Evolutionary conservation across 2,797 vertebrate genomes (phyloP).

Genomic region (Perodicticus potto): DNA sequence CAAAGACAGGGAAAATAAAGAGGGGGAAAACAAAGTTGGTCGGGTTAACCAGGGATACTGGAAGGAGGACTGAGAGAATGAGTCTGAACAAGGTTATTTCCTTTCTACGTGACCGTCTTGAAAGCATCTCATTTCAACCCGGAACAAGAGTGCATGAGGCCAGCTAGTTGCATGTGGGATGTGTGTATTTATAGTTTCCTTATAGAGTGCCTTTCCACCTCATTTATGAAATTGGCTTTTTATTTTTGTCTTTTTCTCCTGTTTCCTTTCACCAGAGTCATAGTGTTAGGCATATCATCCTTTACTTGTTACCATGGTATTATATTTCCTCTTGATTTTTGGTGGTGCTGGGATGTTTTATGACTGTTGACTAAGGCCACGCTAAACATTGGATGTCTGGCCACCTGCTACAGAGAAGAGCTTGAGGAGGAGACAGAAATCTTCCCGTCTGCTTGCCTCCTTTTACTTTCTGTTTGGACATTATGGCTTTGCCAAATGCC

Average conservation of each 20-base stretch:
- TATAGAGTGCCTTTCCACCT: not conserved
- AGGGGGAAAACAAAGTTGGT: not conserved
- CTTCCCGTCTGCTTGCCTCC: not conserved
- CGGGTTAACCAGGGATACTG: too few relatives aligned
- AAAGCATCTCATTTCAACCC: not conserved
- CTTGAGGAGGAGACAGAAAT: not conserved
- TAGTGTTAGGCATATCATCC: not conserved
- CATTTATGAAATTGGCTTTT: not conserved
- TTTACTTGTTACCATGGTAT: not conserved
- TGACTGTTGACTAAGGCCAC: not conserved
- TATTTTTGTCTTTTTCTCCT: not conserved
- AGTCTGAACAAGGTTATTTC: constrained; percentile 32
- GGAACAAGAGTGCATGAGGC: not conserved
- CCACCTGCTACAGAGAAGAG: not conserved
- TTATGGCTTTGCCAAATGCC: not conserved
- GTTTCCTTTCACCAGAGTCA: not conserved
- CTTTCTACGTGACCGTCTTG: constrained; percentile 21
- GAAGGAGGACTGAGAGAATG: constrained; percentile 49
- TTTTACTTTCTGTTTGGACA: not conserved
- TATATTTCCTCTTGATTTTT: not conserved
- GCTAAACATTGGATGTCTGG: not conserved
- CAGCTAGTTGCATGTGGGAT: not conserved
- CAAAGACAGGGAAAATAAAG: not conserved
- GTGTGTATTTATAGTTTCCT: not conserved
- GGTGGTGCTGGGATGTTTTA: not conserved